These are phyloP conservation scores for Synergus laeviventris DNA, from an alignment of 2,888 invertebrate species.

Conservation along the genomic window DNA sequence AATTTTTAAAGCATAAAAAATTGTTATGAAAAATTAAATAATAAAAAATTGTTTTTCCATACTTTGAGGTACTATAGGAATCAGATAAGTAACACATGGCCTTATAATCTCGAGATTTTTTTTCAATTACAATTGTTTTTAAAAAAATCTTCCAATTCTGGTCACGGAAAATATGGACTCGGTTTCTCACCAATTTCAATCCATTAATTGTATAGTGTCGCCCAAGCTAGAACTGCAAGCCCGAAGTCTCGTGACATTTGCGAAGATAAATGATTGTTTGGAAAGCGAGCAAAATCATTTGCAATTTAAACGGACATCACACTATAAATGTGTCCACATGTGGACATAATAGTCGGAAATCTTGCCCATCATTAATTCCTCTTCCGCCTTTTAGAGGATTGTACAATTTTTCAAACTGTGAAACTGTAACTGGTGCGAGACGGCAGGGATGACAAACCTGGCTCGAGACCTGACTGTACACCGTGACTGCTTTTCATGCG, in stretches of 20 bases:
- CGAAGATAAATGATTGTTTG: slow-evolving; percentile 23
- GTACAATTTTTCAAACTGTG: slow-evolving; percentile 6
- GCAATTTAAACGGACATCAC: slow-evolving; percentile 25
- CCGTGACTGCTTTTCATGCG: neutral
- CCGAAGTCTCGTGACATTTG: slow-evolving; percentile 36
- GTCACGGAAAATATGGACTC: neutral
- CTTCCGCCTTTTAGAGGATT: neutral
- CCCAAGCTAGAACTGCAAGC: neutral
- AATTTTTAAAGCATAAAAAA: too few relatives aligned
- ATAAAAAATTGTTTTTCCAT: too few relatives aligned
- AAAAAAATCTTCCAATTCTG: neutral
- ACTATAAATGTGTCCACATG: slow-evolving; percentile 2
- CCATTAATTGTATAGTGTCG: too few relatives aligned
- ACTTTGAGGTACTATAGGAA: too few relatives aligned
- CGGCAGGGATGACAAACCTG: too few relatives aligned
- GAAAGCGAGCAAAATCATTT: slow-evolving; percentile 8
- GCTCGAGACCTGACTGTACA: neutral
- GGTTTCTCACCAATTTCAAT: too few relatives aligned
- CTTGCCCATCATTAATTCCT: slow-evolving; percentile 19
- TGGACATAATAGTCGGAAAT: slow-evolving; percentile 15
- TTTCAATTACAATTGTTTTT: too few relatives aligned
- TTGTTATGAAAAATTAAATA: too few relatives aligned
- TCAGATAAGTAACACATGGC: too few relatives aligned
- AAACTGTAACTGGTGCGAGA: neutral
- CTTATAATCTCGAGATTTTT: too few relatives aligned